These are phyloP conservation scores for Paramacrobiotus metropolitanus DNA, from an alignment of 1,140 invertebrate genomes.

Conservation along the genomic window DNA sequence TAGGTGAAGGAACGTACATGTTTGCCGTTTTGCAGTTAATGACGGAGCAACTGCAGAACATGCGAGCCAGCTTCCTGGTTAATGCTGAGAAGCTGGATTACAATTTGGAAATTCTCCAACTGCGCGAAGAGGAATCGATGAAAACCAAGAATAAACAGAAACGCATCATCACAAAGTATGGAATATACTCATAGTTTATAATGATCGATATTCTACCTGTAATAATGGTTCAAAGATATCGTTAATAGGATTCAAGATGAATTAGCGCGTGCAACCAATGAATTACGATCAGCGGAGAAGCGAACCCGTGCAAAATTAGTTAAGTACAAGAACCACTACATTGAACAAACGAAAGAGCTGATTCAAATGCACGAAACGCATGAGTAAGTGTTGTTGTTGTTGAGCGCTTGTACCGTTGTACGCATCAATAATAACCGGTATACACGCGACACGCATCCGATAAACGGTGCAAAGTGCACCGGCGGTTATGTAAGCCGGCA, in stretches of 20 bases:
- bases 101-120: not conserved
- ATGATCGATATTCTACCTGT: not conserved
- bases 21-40: not conserved
- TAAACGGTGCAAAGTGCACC: no score
- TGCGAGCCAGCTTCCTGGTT: conserved; percentile 3
- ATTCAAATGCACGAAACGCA: not conserved
- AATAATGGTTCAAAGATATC: not conserved
- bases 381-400: not conserved
- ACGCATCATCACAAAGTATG: not conserved
- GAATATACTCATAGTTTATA: not conserved
- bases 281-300: not conserved
- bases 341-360: not conserved
- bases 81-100: conserved; percentile 2
- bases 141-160: conserved; percentile 3
- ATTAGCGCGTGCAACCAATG: not conserved
- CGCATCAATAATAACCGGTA: no score
- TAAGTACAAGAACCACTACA: not conserved
- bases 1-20: no score
- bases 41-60: conserved; percentile 4
- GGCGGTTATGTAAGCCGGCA: no score
- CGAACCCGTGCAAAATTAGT: not conserved
- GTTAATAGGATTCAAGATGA: not conserved
- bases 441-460: no score
- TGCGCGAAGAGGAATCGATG: not conserved
- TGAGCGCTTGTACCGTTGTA: no score